Evolutionary conservation across 2,888 invertebrate species (phyloP).

Genomic region (Drosophila ezoana): DNA sequence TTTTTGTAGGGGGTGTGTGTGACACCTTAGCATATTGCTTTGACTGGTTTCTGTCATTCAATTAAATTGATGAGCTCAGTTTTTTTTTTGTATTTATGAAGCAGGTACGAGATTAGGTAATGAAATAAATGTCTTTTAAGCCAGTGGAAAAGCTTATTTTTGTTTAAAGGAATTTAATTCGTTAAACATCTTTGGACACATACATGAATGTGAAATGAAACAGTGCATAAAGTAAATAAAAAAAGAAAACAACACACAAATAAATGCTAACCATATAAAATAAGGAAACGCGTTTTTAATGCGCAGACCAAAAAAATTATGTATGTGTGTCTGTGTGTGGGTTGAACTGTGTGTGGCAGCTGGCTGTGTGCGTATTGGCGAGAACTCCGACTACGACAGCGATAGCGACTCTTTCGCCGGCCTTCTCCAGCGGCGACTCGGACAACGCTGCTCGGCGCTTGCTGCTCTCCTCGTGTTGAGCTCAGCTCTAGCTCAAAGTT

Average conservation of each 20-base stretch:
- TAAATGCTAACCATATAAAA: conserved; percentile 52
- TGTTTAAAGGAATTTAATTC: no score
- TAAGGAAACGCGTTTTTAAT: conserved; percentile 70
- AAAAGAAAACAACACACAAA: conserved; percentile 11
- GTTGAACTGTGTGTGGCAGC: conserved; percentile 64
- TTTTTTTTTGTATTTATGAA: not conserved
- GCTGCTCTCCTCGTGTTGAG: conserved; percentile 20
- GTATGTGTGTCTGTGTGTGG: conserved; percentile 20
- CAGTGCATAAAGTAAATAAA: conserved; percentile 6
- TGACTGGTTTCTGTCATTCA: conserved; percentile 24
- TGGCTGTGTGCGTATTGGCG: conserved; percentile 80
- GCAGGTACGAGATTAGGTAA: not conserved
- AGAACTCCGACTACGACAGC: conserved; percentile 30
- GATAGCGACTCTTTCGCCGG: conserved; percentile 34
- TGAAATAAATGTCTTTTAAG: conserved; percentile 11
- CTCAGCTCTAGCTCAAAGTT: conserved; percentile 46
- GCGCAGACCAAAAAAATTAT: conserved; percentile 37
- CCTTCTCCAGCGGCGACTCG: conserved; percentile 23
- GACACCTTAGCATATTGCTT: conserved; percentile 28
- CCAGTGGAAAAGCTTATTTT: no score
- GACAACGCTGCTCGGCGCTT: conserved; percentile 32
- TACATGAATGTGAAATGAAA: conserved; percentile 29
- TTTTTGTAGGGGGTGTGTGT: not conserved
- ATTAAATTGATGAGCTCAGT: conserved; percentile 52
- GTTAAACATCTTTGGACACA: not conserved